Base-by-base conservation (phyloP, 1,140 invertebrate genomes). In the Araneus ventricosus region DNA sequence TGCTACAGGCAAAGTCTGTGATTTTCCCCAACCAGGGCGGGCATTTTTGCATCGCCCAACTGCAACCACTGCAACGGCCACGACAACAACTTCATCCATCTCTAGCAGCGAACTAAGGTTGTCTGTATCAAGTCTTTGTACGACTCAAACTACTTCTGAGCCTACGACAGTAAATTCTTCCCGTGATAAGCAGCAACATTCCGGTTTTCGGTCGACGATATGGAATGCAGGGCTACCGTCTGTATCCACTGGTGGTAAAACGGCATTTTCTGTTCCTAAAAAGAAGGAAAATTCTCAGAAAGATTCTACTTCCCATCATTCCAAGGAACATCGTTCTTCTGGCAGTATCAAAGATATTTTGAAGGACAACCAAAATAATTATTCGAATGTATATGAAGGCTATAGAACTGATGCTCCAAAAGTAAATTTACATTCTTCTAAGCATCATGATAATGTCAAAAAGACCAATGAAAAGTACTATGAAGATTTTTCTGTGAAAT, bases 241-340 rank as follows among this genome's bases (percentile, higher is more conserved):
- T 17, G 92, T 89, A 7, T 45, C 92, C 2, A 52, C 39, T n/a
- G 34, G 70, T 34, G 61, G 82, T 22, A 93, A 90, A 63, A 93
- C 93, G 57, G 88, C 93, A 4, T 93, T 93, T 87, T 87, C 93
- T 22, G 93, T 93, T 61, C 93, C 93, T 37, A 93, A 93, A 52
- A 90, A 90, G 37, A 93, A 93, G 84, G 93, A 90, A 57, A 88
- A 37, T 52, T 75, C 88, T 52, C 67, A 90, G 17, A 88, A 82
- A 61, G 79, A 89, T 7, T 89, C 92, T 70, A 85, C 57, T 27
- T 37, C 41, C 14, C 39, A 80, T 39, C 34, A 87, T 63, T 59
- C 39, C 61, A 93, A 93, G 41, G 85, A 93, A 41, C 84, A 93
- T 22, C 39, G 70, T 20, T 79, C 91, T 7, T 93, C 91, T 59